Evolutionary conservation across 2,113 vertebrate genomes (phyloP), one percentile per base, ranked within the genome.

Genomic region (Neoarius graeffei): DNA sequence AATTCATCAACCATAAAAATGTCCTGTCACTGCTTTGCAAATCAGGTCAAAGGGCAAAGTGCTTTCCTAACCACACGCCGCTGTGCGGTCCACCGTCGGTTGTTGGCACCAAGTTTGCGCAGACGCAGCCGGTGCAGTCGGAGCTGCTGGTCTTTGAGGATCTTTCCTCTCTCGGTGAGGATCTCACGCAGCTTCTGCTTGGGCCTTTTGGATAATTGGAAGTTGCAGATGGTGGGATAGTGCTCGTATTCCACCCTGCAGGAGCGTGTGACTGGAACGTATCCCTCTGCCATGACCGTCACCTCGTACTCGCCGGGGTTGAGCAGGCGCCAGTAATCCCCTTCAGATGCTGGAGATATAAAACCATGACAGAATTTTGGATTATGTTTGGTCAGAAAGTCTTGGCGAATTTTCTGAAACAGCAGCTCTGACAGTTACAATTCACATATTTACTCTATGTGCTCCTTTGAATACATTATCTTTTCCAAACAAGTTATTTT

Each of bases 311-410:
- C 97, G 0, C 98, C 98, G 0, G 98, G 98, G 89, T 99, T 99
- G 91, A 99, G 94, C 93, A 99, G 96, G 52, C 98, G 96, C 97
- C 97, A 99, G 91, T 96, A 99, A 77, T 99, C 98, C 0, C 98
- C 98, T 0, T 95, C 93, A 0, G 92, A 86, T 17, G 95, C 98
- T 99, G 52, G 57, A 6, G 62, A 17, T 4, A 48, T 4, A 59
- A 81, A 25, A 71, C 25, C 27, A 9, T 67, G 7, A 57, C 27
- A 48, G 3, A n/a, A 59, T 60, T 30, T 27, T 25, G 23, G 73
- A 25, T 35, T 20, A 15, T 23, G 3, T 11, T 76, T n/a, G 23
- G 74, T 52, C 42, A 77, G 74, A 50, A 42, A 2, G 8, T 76
- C n/a, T 69, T 14, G 25, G 27, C 15, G 27, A 27, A 27, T 15